Base-by-base conservation (phyloP, 92 coral and sea anemone species). In the Heteractis magnifica region DNA sequence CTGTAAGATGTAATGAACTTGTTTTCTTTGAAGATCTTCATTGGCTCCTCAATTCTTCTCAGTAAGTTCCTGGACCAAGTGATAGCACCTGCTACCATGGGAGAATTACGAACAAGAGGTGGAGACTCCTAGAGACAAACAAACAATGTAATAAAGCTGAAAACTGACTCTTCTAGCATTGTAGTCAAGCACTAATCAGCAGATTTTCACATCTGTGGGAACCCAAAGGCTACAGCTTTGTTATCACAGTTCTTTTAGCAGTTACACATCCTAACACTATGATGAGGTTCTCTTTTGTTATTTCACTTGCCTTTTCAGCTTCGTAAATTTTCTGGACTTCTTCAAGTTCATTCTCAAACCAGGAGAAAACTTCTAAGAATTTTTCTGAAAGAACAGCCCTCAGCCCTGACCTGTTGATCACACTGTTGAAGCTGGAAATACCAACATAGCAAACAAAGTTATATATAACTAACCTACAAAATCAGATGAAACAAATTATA, bases 31-130 rank as follows among this genome's bases (percentile, higher is more conserved):
- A 96, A 96, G 79, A 96, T 86, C 91, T 91, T 96, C 99, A 96
- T 96, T n/a, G 99, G 99, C 58, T 96, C 99, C 79, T 96, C 99
- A 76, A 96, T 94, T 80, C 89, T 85, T 83, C 94, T 92, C 84
- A 96, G 87, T 71, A 96, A 59, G 44, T 90, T 91, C 68, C 99
- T 83, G 10, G 98, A 94, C 99, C 99, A 96, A 12, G 94, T 94
- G 84, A 96, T 94, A n/a, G 99, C 98, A 11, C 99, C 99, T 51
- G 99, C 95, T 10, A 96, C 99, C 62, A 94, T 90, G 18, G 99
- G 98, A 21, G 99, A 85, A 80, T 94, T 96, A 10, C 98, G 96
- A n/a, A 95, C 94, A 65, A 96, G 95, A 5, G 99, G 99, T 0
- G 99, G 99, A 18, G 92, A 90, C 78, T 96, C 99, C 99, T 96